Evolutionary conservation across 30 jellyfish, hydroid and myxozoan species (phyloP).

Genomic region (Chironex yamaguchii): DNA sequence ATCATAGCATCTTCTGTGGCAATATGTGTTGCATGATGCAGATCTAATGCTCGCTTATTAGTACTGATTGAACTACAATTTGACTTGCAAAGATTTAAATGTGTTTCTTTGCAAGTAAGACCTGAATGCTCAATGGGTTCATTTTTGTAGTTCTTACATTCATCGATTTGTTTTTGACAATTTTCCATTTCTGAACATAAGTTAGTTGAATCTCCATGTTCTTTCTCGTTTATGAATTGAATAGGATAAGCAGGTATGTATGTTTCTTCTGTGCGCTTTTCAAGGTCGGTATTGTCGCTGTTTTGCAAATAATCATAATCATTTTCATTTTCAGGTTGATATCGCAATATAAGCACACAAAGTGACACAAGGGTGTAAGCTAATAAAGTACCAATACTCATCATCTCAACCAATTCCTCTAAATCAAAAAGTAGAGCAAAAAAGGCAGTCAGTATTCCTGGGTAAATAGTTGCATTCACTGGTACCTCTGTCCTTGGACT

Average conservation of each 20-base stretch:
- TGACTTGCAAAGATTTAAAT: too few relatives aligned
- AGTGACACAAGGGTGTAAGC: conserved; percentile 99
- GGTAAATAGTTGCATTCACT: conserved; percentile 97
- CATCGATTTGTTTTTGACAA: background rate
- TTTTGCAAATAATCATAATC: conserved; percentile 2
- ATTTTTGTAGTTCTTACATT: background rate
- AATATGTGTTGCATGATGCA: background rate
- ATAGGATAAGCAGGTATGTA: background rate
- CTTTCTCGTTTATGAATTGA: background rate
- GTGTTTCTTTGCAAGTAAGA: background rate
- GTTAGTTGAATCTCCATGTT: background rate
- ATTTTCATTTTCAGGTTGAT: conserved; percentile 95
- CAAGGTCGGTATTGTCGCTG: conserved; percentile 2
- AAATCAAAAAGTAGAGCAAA: conserved; percentile 95
- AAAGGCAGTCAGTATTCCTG: conserved; percentile 97
- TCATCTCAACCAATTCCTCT: conserved; percentile 98
- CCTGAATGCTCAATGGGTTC: background rate
- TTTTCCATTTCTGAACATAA: background rate
- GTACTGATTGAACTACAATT: too few relatives aligned
- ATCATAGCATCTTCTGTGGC: too few relatives aligned
- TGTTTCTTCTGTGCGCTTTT: background rate
- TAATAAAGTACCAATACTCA: conserved; percentile 97
- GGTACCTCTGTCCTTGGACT: conserved; percentile 91
- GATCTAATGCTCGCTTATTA: background rate
- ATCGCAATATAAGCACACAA: conserved; percentile 94